Percentiles rank a stretch among this genome's conserved stretches.
These are phyloP conservation scores for Pongo pygmaeus DNA, from an alignment of 2,113 vertebrate species.

Conservation along the genomic window DNA sequence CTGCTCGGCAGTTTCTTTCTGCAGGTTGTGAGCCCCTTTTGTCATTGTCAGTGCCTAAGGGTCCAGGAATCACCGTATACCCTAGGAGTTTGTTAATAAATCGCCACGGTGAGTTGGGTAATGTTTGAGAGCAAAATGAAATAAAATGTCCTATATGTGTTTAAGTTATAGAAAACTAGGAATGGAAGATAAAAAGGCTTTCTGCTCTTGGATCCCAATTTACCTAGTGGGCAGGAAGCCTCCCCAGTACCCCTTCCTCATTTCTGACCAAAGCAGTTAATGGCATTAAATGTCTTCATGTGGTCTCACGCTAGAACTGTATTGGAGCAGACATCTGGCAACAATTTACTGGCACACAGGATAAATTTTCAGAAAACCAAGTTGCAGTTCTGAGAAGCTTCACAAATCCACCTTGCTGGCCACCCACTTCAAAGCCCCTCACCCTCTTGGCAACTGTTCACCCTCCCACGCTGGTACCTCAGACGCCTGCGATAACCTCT, in stretches of 20 bases:
- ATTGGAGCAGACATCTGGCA: not conserved
- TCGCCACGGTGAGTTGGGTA: not conserved
- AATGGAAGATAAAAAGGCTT: not conserved
- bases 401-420: not conserved
- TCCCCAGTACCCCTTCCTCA: not conserved
- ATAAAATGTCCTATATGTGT: not conserved
- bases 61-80: not conserved
- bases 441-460: not conserved
- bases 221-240: not conserved
- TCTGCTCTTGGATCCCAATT: not conserved
- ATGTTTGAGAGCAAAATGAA: not conserved
- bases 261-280: not conserved
- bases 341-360: not conserved
- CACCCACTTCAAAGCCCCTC: no score
- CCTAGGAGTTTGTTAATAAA: not conserved
- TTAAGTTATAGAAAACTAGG: not conserved
- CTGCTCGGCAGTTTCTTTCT: not conserved
- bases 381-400: not conserved
- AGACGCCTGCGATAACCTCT: accelerated
- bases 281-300: not conserved
- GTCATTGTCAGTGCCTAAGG: not conserved
- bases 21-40: not conserved
- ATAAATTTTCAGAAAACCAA: not conserved
- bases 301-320: not conserved
- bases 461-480: not conserved